Base-by-base conservation (phyloP, 2,797 vertebrate genomes). In the Anomalospiza imberbis region DNA sequence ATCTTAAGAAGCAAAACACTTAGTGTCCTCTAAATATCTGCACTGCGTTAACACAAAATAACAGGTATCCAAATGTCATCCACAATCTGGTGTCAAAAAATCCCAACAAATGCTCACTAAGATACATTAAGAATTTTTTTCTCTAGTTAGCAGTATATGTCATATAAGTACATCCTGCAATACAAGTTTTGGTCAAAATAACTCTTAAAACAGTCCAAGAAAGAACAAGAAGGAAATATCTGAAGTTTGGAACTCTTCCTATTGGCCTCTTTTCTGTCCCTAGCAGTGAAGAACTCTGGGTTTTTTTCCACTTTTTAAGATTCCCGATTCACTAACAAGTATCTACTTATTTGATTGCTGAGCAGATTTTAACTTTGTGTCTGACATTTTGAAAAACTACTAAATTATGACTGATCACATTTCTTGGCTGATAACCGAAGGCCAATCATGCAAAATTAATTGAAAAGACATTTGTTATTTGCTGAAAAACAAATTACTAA, bases 351-450 rank as follows among this genome's bases (percentile, higher is more conserved):
- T 50, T 81, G 48, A 80, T 31, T 36, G 13, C 55, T 57, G 57
- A 84, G 53, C 12, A 73, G 36, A 76, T 66, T 91, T 75, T 58
- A 62, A 82, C 71, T 86, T 75, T n/a, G 48, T 12, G 44, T 25
- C 6, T 65, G 44, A 93, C 88, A 92, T 87, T 95, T 77, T 62
- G 40, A 86, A 84, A 57, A 94, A 81, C 58, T 73, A 75, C 38
- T 95, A 87, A 95, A 89, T 92, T 95, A 96, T 88, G 88, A 91
- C 84, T 91, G 89, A 89, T 88, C 91, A 93, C 93, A 97, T 67
- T 97, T 80, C 67, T 77, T 91, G 61, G 85, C 79, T 86, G 73
- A 91, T 85, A 96, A 95, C 32, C 57, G 81, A 81, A 81, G 82
- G 89, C 60, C 32, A 75, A 91, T 93, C 91, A 94, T 9, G 28